A percentile compares a stretch with the other conserved stretches of the same genome.
Evolutionary conservation across 2,888 invertebrate species (phyloP).

Genomic region (Andricus quercusramuli): DNA sequence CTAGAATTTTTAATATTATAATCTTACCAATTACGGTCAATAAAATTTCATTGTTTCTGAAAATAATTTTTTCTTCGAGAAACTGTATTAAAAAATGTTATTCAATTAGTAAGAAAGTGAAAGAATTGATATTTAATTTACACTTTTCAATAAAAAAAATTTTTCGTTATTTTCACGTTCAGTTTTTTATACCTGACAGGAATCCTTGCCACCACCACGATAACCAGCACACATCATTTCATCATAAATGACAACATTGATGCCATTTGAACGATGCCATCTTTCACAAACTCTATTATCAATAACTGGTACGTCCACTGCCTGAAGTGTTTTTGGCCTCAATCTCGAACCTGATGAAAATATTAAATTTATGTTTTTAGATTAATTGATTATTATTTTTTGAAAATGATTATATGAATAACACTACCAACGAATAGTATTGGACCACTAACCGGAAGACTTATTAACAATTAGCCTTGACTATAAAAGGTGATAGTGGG

Average conservation of each 20-base stretch:
- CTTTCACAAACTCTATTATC: slow-evolving; percentile 89
- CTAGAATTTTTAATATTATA: too few relatives aligned
- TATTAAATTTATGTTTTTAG: not conserved
- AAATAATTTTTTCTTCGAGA: too few relatives aligned
- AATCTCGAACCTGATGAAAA: slow-evolving; percentile 87
- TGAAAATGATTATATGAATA: too few relatives aligned
- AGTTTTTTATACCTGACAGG: slow-evolving; percentile 81
- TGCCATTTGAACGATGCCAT: slow-evolving; percentile 87
- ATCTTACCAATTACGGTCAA: too few relatives aligned
- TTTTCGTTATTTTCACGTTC: not conserved
- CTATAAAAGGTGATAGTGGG: too few relatives aligned
- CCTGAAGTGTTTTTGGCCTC: slow-evolving; percentile 93
- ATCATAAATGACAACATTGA: slow-evolving; percentile 94
- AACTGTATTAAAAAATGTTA: too few relatives aligned
- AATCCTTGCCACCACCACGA: slow-evolving; percentile 91
- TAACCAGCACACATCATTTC: slow-evolving; percentile 98
- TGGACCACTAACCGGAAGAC: too few relatives aligned
- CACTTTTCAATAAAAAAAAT: not conserved
- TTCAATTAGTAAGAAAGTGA: too few relatives aligned
- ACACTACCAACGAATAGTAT: too few relatives aligned
- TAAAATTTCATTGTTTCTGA: too few relatives aligned
- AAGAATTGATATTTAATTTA: too few relatives aligned
- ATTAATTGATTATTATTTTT: not conserved
- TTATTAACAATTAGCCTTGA: too few relatives aligned
- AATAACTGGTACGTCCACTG: slow-evolving; percentile 95